phyloP scores from a whole-genome alignment of 2,888 invertebrate genomes.

The Phyllotreta striolata region DNA sequence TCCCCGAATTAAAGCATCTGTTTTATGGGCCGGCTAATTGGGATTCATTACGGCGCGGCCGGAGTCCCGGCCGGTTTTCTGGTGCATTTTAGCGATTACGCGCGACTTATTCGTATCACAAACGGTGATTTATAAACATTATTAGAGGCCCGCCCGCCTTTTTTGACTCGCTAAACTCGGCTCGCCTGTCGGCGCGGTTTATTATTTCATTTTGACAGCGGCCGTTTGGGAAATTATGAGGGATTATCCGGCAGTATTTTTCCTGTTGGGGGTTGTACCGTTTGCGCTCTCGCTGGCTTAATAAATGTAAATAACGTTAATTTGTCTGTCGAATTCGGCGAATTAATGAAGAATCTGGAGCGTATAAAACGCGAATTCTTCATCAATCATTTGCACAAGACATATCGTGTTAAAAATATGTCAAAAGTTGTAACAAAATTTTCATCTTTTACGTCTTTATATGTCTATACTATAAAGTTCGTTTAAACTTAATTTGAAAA shows the following conservation, averaged over 20 bases:
- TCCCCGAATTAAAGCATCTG: conserved; percentile 43
- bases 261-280: too few relatives aligned
- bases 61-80: conserved; percentile 52
- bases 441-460: too few relatives aligned
- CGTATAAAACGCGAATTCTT: too few relatives aligned
- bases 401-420: too few relatives aligned
- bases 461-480: too few relatives aligned
- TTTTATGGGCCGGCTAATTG: conserved; percentile 57
- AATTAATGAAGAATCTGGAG: too few relatives aligned
- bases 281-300: too few relatives aligned
- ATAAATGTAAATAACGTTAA: too few relatives aligned
- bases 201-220: conserved; percentile 22
- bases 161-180: conserved; percentile 43
- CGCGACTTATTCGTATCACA: conserved; percentile 56
- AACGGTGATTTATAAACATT: conserved; percentile 57
- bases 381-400: too few relatives aligned
- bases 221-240: conserved; percentile 21
- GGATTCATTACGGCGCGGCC: conserved; percentile 55
- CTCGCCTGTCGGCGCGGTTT: conserved; percentile 19
- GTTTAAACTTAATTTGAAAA: too few relatives aligned
- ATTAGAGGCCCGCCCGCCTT: conserved; percentile 48
- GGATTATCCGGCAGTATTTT: conserved; percentile 3
- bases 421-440: too few relatives aligned
- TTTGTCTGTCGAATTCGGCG: too few relatives aligned
- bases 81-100: conserved; percentile 55